Conservation (phyloP, 2,888 invertebrate species). For the Synergus itoensis region DNA sequence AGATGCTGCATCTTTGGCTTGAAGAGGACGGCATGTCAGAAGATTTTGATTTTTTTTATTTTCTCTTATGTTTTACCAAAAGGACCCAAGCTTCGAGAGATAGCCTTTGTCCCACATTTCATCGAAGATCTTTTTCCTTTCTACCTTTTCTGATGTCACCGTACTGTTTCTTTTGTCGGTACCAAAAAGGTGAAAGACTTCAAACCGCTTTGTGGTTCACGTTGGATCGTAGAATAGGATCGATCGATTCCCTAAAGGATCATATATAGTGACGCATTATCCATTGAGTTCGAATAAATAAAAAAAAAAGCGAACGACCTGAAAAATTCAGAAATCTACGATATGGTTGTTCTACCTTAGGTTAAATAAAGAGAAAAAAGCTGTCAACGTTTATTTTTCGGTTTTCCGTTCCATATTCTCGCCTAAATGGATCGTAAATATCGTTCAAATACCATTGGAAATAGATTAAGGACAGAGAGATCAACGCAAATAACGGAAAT, state of each 20-base stretch:
- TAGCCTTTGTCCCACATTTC: neutral
- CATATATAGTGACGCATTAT: slow-evolving; percentile 45
- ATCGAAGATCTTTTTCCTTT: slow-evolving; percentile 33
- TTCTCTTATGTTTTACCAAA: neutral
- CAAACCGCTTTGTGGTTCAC: slow-evolving; percentile 48
- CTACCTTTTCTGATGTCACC: slow-evolving; percentile 22
- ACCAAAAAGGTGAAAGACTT: slow-evolving; percentile 45
- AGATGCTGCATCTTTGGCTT: neutral
- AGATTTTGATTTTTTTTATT: neutral
- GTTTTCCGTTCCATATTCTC: neutral
- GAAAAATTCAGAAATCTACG: neutral
- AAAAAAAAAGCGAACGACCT: slow-evolving; percentile 13
- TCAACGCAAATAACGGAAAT: neutral
- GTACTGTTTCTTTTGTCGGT: slow-evolving; percentile 43
- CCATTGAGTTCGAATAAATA: slow-evolving; percentile 29
- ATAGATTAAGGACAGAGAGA: neutral
- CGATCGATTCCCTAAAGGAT: slow-evolving; percentile 42
- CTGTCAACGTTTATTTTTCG: neutral
- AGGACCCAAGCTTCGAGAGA: neutral
- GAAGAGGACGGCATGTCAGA: neutral
- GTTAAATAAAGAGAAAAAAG: neutral
- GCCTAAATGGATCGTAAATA: neutral
- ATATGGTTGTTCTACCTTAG: neutral
- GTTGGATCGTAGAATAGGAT: slow-evolving; percentile 47
- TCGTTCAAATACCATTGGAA: slow-evolving; percentile 1